phyloP scores from a whole-genome alignment of 1,140 invertebrate species.

The Calliopsis andreniformis region DNA sequence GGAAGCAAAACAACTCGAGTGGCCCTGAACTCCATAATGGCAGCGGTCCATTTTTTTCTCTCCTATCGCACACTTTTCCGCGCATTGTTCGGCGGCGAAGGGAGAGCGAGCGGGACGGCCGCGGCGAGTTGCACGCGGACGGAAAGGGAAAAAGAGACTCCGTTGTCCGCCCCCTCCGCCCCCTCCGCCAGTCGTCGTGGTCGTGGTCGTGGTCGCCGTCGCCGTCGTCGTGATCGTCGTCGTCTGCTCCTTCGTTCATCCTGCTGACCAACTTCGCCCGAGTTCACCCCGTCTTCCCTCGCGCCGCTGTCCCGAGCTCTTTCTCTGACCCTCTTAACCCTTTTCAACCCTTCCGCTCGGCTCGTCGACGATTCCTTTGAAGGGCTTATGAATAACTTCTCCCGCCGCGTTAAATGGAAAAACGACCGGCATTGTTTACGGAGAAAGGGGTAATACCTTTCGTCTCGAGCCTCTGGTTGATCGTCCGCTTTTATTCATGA shows the following conservation, averaged over 20 bases:
- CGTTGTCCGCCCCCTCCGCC: not conserved
- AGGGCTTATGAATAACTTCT: conserved; percentile 57
- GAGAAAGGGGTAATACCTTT: conserved; percentile 47
- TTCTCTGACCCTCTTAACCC: conserved; percentile 61
- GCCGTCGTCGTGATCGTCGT: conserved; percentile 28
- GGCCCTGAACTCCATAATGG: conserved; percentile 70
- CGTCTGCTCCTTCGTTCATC: conserved; percentile 62
- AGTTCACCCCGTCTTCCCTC: conserved; percentile 44
- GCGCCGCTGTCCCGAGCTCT: conserved; percentile 37
- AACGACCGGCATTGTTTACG: conserved; percentile 50
- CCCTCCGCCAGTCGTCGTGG: not conserved
- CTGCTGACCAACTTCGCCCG: conserved; percentile 68
- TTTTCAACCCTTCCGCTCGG: conserved; percentile 50
- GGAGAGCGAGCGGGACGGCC: conserved; percentile 10
- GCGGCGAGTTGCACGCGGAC: conserved; percentile 1
- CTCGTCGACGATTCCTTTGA: conserved; percentile 52
- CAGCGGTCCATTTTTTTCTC: conserved; percentile 68
- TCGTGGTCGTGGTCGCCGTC: not conserved
- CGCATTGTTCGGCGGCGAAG: conserved; percentile 63
- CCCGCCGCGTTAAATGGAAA: conserved; percentile 44
- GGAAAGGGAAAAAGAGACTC: not conserved
- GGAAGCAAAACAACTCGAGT: conserved; percentile 70
- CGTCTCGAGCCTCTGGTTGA: conserved; percentile 33
- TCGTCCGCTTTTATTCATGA: conserved; percentile 48
- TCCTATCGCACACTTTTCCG: conserved; percentile 67